Base-by-base conservation (phyloP, 2,888 invertebrate species). In the Cylloceria caligata region DNA sequence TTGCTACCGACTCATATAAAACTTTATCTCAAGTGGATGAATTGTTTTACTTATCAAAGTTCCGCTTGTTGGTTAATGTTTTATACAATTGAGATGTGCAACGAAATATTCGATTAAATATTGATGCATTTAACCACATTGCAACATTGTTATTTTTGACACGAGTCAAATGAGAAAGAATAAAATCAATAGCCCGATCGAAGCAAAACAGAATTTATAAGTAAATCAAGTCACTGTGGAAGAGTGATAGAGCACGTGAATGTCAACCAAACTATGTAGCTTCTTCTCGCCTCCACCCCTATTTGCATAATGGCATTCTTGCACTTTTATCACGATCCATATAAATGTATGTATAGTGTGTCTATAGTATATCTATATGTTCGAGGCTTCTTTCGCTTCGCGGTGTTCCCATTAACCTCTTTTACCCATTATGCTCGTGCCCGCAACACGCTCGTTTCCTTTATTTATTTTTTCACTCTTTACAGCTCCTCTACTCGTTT, bases 221-320 rank as follows among this genome's bases (percentile, higher is more conserved):
- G 55, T 71, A 65, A 71, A 74, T 75, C 24, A 78, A 67, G 64
- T 34, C 71, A 47, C 62, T 36, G 36, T 16, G 67, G 11, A 30
- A 65, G 78, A 74, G 36, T 69, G 36, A 80, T 74, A 75, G 39
- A 55, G 71, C 71, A 67, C 42, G 67, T 71, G 80, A 79, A 73
- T 76, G 77, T 74, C 71, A 62, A 60, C 55, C 57, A 6, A 69
- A 83, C 71, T 67, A 47, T 5, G 30, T 68, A 62, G 72, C 80
- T 67, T 71, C 67, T 81, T 77, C 68, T 73, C 45, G 19, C 72
- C 65, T 64, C 67, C 39, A 47, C 36, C 60, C 52, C 36, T 55
- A 85, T 87, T 86, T 85, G 85, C 85, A 85, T 86, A 86, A 85
- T 81, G 82, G 81, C 81, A 83, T 87, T 85, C 83, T 84, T 74